phyloP scores from a whole-genome alignment of 37 sponge, comb jelly and placozoan species.

The Hexactinellida sp. region DNA sequence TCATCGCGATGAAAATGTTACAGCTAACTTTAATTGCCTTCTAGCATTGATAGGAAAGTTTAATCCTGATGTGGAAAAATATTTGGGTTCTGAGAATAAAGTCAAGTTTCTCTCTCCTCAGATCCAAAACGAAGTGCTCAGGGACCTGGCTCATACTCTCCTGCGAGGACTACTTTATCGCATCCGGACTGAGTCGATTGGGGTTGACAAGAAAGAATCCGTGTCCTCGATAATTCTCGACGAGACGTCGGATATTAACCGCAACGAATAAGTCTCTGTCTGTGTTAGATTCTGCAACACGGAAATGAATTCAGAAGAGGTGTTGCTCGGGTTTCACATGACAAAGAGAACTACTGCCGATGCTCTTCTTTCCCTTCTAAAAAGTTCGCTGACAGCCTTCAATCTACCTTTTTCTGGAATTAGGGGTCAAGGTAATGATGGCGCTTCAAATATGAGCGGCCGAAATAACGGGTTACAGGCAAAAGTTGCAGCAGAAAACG shows the following conservation, averaged over 20 bases:
- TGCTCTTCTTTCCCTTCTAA: too few species aligned
- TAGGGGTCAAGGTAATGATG: too few species aligned
- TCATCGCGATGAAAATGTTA: background rate
- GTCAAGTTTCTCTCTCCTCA: too few species aligned
- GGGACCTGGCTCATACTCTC: background rate
- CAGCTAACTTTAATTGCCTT: background rate
- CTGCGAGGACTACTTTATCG: background rate
- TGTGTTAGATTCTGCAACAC: background rate
- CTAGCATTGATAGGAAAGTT: background rate
- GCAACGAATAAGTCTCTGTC: background rate
- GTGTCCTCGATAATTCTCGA: background rate
- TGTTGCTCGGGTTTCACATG: background rate
- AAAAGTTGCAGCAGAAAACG: too few species aligned
- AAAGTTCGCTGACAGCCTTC: too few species aligned
- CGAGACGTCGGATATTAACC: background rate
- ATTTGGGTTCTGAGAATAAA: too few species aligned
- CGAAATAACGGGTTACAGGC: too few species aligned
- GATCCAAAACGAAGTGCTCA: background rate
- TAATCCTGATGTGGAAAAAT: too few species aligned
- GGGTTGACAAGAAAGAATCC: background rate
- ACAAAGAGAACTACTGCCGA: too few species aligned
- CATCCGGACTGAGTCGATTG: background rate
- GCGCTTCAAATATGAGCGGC: too few species aligned
- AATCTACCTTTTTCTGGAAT: too few species aligned
- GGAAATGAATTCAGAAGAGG: background rate